Base-by-base conservation (phyloP, 2,797 vertebrate genomes). In the Trematomus bernacchii region DNA sequence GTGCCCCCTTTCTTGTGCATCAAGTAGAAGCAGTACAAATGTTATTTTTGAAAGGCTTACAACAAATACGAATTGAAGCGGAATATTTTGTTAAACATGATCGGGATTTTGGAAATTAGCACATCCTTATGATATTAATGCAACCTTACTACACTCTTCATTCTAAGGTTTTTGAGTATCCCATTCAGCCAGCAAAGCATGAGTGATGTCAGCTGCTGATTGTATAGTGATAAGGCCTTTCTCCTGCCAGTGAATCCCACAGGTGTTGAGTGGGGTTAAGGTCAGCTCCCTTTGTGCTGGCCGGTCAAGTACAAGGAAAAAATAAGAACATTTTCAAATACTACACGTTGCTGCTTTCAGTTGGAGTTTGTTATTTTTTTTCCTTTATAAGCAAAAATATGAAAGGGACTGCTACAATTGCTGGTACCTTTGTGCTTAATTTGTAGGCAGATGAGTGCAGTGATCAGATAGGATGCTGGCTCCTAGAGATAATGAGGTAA, bases 381-480 rank as follows among this genome's bases (percentile, higher is more conserved):
- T 27, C 37, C 19, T 8, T 15, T 42, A n/a, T 27, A 55, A 47
- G 8, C 16, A 1, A 19, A 42, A 14, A 30, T 12, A 18, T 3
- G 16, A 2, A 0, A 42, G 18, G 18, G 11, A 11, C n/a, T 0
- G 27, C 42, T 47, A 10, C 13, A 18, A 10, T n/a, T 14, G 6
- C 11, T 37, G 37, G 19, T 37, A 18, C 21, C 12, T 3, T 15
- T 40, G 51, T 19, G 44, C 13, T 44, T 66, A 6, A 55, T 55
- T 23, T 54, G 70, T 44, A 21, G 10, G 62, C 62, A 58, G 21
- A 15, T 10, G 68, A 12, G 10, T 16, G 63, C 55, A 37, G 57
- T 16, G 64, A 54, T 68, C 65, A 76, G 65, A 62, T 42, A 48
- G 48, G 64, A 55, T 33, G 13, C 40, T 13, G 10, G 12, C n/a